These are phyloP conservation scores for Vollenhovia emeryi DNA, from an alignment of 1,140 invertebrate species.

Conservation along the genomic window DNA sequence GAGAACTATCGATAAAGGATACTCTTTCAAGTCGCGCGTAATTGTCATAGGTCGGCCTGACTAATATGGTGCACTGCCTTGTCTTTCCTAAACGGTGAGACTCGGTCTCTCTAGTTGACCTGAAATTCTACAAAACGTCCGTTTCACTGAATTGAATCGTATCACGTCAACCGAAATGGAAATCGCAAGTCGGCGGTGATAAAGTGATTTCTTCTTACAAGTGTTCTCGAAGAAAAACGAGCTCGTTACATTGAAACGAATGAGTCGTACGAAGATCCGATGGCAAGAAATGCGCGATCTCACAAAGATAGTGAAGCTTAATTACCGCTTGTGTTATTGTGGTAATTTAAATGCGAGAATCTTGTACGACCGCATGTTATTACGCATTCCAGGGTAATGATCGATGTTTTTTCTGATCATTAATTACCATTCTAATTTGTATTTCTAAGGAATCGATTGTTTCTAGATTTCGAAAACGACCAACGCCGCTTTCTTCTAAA, in stretches of 20 bases:
- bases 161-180: constrained; percentile 12
- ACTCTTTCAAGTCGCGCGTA: neutral
- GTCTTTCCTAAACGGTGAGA: constrained; percentile 19
- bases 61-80: neutral
- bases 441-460: neutral
- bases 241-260: neutral
- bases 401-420: neutral
- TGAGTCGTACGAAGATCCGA: neutral
- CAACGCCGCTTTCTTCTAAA: neutral
- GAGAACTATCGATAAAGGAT: neutral
- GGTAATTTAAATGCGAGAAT: constrained; percentile 5
- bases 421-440: constrained; percentile 27
- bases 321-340: neutral
- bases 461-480: neutral
- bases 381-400: constrained; percentile 7
- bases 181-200: neutral
- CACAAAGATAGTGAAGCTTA: neutral
- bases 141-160: neutral
- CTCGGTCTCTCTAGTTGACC: neutral
- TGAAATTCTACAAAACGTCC: neutral
- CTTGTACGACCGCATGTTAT: neutral
- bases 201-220: constrained; percentile 27
- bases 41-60: neutral
- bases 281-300: neutral
- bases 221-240: neutral